These are phyloP conservation scores for Sebastes melanostomus DNA, from an alignment of 2,797 vertebrate species.

Conservation along the genomic window DNA sequence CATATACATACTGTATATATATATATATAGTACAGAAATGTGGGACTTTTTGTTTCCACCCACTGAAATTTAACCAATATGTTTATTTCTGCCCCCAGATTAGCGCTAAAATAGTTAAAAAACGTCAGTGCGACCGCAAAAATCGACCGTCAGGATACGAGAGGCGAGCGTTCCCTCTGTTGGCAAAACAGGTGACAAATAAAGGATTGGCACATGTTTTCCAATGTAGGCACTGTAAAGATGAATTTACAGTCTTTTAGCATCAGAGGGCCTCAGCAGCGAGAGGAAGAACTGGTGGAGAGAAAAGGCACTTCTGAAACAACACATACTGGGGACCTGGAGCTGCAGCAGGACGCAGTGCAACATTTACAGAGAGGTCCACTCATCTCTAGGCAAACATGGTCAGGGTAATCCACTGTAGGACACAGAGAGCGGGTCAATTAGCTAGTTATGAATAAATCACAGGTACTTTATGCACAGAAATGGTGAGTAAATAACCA, in stretches of 20 bases:
- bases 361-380: slow-evolving; percentile 10
- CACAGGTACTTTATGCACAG: neutral
- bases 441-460: neutral
- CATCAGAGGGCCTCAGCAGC: slow-evolving; percentile 8
- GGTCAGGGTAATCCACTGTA: slow-evolving; percentile 91
- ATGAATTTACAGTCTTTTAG: slow-evolving; percentile 14
- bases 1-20: neutral
- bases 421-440: neutral
- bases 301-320: slow-evolving; percentile 75
- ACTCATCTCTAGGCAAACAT: slow-evolving; percentile 87
- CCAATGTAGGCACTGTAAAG: slow-evolving; percentile 36
- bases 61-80: neutral
- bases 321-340: slow-evolving; percentile 5
- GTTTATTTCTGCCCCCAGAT: neutral
- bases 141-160: neutral
- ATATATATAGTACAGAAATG: neutral
- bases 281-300: slow-evolving; percentile 11
- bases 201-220: slow-evolving; percentile 30
- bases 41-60: neutral
- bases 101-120: neutral
- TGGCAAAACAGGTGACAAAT: neutral
- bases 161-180: neutral
- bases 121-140: neutral
- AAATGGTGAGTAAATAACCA: neutral
- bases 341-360: slow-evolving; percentile 20